phyloP scores from a whole-genome alignment of 2,888 invertebrate species.

The Melinaea menophilus region DNA sequence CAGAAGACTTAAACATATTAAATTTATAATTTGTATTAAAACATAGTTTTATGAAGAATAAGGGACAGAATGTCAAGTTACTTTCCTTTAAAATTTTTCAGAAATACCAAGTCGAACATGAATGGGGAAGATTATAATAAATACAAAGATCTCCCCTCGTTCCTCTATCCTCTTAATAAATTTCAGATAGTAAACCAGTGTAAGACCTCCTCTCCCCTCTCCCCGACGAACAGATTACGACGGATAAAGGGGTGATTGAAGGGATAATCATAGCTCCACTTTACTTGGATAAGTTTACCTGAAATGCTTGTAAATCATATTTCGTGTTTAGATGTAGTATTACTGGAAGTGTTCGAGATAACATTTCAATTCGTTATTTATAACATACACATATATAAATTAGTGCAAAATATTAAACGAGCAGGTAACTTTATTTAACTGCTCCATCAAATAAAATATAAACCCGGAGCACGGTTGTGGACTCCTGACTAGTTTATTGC shows the following conservation, averaged over 20 bases:
- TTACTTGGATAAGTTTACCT: constrained; percentile 61
- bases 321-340: constrained; percentile 40
- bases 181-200: constrained; percentile 29
- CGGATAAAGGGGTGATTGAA: constrained; percentile 54
- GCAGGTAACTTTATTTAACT: constrained; percentile 3
- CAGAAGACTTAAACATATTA: too few relatives aligned
- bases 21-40: too few relatives aligned
- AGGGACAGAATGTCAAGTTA: too few relatives aligned
- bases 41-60: too few relatives aligned
- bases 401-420: constrained; percentile 9
- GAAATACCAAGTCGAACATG: too few relatives aligned
- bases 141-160: too few relatives aligned
- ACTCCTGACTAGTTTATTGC: constrained; percentile 1
- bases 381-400: neutral
- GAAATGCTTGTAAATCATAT: constrained; percentile 57
- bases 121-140: too few relatives aligned
- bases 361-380: neutral
- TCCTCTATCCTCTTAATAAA: constrained; percentile 15
- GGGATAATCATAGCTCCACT: constrained; percentile 50
- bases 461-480: neutral
- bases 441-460: constrained; percentile 3
- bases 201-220: constrained; percentile 43
- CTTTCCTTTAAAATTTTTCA: too few relatives aligned
- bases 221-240: constrained; percentile 49
- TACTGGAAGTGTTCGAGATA: constrained; percentile 23